phyloP scores from a whole-genome alignment of 2,888 invertebrate genomes.

The Dicroscelio sp. region DNA sequence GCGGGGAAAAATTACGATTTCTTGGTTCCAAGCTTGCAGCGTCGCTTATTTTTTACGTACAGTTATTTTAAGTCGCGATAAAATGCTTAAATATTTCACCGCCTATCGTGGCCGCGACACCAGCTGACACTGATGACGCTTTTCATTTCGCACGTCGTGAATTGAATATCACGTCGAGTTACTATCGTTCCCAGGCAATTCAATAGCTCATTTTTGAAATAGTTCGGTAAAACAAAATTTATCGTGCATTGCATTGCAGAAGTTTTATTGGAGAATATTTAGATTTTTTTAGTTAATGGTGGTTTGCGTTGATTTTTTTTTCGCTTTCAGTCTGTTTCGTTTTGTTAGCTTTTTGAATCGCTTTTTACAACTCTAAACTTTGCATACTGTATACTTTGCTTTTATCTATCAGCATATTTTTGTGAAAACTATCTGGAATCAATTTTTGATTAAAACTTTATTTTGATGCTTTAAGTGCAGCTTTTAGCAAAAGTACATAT shows the following conservation, averaged over 20 bases:
- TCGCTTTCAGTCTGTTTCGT: neutral
- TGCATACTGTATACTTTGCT: no score
- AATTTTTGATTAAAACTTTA: no score
- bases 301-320: neutral
- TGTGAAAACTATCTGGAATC: no score
- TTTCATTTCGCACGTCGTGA: constrained; percentile 69
- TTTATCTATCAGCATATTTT: no score
- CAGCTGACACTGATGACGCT: constrained; percentile 75
- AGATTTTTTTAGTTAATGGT: constrained; percentile 35
- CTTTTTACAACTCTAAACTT: constrained; percentile 35
- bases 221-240: constrained; percentile 60
- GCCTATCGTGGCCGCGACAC: constrained; percentile 64
- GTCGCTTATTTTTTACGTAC: constrained; percentile 53
- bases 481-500: no score
- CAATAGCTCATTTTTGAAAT: constrained; percentile 68
- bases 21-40: constrained; percentile 36
- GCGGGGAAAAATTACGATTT: constrained; percentile 59
- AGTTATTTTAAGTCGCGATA: constrained; percentile 74
- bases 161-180: constrained; percentile 65
- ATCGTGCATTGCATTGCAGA: constrained; percentile 51
- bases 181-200: constrained; percentile 64
- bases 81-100: constrained; percentile 78
- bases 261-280: constrained; percentile 60
- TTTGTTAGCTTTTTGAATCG: constrained; percentile 24
- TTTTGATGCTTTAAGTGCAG: no score